Conservation (phyloP, 2,113 vertebrate genomes). For the Clinocottus analis region DNA sequence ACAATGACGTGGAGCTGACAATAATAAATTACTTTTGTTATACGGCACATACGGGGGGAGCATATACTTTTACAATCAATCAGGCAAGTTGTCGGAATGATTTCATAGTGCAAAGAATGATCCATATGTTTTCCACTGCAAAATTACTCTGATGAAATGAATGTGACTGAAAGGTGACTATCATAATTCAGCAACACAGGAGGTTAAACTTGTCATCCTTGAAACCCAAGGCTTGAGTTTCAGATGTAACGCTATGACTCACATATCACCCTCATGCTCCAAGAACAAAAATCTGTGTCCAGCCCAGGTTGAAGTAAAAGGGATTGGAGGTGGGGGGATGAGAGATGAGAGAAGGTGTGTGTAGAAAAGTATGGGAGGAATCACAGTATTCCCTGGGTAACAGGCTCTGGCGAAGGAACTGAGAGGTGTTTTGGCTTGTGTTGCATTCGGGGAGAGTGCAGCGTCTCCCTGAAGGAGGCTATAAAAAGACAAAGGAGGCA, state of each 20-base stretch:
- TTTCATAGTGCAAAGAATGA: conserved; percentile 50
- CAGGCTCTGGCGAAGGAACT: conserved; percentile 83
- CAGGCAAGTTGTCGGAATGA: conserved; percentile 40
- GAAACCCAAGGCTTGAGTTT: conserved; percentile 52
- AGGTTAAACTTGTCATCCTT: conserved; percentile 55
- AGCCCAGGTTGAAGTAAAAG: conserved; percentile 45
- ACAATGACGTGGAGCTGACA: conserved; percentile 2
- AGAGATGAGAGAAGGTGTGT: conserved; percentile 78
- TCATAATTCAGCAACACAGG: conserved; percentile 50
- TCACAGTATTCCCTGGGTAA: conserved; percentile 78
- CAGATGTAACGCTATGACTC: conserved; percentile 63
- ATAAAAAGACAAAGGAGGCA: conserved; percentile 87
- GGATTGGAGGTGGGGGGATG: conserved; percentile 30
- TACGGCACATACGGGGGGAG: background rate
- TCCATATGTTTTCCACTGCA: conserved; percentile 27
- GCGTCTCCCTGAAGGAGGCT: conserved; percentile 83
- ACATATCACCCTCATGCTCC: conserved; percentile 52
- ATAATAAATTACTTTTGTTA: background rate
- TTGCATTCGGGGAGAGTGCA: conserved; percentile 80
- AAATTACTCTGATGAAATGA: conserved; percentile 44
- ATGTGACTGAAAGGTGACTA: conserved; percentile 52
- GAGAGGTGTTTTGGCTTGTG: conserved; percentile 84
- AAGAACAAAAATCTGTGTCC: conserved; percentile 73
- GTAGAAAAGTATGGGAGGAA: conserved; percentile 79
- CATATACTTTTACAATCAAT: conserved; percentile 36